Evolutionary conservation across 2,888 invertebrate genomes (phyloP).

Genomic region (Melipona beecheii): DNA sequence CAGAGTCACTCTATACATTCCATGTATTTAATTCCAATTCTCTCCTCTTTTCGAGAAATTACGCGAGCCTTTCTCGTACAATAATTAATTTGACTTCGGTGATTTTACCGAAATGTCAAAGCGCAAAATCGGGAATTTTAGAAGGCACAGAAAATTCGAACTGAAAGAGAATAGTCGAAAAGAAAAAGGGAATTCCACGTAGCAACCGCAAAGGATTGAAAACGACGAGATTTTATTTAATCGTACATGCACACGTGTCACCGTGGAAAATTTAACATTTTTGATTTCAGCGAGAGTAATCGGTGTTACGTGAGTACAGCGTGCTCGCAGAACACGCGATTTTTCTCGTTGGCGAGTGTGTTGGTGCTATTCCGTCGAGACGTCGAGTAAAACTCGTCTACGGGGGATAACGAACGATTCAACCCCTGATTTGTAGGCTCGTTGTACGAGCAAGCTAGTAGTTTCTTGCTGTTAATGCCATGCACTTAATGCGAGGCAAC

Average conservation of each 20-base stretch:
- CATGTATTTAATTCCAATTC: too few species aligned
- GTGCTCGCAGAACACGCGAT: not conserved
- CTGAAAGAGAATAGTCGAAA: too few species aligned
- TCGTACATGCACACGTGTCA: not conserved
- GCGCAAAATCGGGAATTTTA: not conserved
- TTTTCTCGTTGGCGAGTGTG: not conserved
- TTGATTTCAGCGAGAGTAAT: conserved; percentile 6
- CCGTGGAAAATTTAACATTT: not conserved
- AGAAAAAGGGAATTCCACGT: not conserved
- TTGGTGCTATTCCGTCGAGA: not conserved
- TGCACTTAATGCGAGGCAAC: conserved; percentile 29
- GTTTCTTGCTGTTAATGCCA: conserved; percentile 12
- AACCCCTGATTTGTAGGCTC: not conserved
- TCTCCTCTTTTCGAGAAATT: not conserved
- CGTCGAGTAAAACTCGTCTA: not conserved
- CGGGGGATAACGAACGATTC: not conserved
- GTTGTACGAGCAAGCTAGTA: conserved; percentile 14
- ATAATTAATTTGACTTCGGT: too few species aligned
- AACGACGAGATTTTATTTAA: not conserved
- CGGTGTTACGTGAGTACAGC: not conserved
- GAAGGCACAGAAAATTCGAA: not conserved
- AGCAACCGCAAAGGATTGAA: conserved; percentile 4
- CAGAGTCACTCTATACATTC: not conserved
- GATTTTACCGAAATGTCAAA: not conserved
- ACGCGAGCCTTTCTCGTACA: not conserved